Conservation (phyloP, 2,888 invertebrate genomes). For the Venusia cambrica region DNA sequence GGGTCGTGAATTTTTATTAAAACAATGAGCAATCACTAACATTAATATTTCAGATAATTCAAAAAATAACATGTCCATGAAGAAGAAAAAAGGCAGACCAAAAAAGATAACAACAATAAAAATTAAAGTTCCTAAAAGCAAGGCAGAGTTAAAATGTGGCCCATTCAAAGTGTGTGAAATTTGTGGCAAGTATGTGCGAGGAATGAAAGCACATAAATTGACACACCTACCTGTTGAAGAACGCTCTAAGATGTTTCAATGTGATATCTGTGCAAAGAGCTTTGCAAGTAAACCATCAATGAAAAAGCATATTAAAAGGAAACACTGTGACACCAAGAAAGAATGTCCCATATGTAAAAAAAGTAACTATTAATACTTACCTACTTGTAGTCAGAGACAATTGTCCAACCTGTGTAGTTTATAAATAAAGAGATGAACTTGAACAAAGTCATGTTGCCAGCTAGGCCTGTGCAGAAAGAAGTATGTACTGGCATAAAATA, state of each 20-base stretch:
- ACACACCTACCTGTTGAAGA: conserved; percentile 41
- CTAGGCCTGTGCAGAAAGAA: no score
- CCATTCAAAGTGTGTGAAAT: conserved; percentile 52
- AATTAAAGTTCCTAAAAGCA: conserved; percentile 12
- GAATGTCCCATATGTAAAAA: conserved; percentile 62
- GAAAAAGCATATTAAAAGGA: conserved; percentile 51
- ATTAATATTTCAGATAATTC: no score
- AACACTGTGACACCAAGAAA: conserved; percentile 58
- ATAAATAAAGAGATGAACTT: no score
- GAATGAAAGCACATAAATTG: conserved; percentile 48
- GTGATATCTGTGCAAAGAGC: conserved; percentile 53
- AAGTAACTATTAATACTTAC: conserved; percentile 42
- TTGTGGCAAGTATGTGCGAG: conserved; percentile 57
- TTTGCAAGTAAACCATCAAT: conserved; percentile 47
- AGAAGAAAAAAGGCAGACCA: conserved; percentile 33
- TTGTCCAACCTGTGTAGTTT: no score
- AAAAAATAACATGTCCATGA: conserved; percentile 18
- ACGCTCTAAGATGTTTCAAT: no score
- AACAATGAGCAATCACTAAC: no score
- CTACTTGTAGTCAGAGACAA: no score
- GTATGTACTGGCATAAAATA: no score
- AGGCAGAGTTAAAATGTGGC: conserved; percentile 16
- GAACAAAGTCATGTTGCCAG: no score
- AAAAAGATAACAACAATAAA: conserved; percentile 26
- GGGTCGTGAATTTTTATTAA: no score